These are phyloP conservation scores for Microcebus ravelobensis DNA, from an alignment of 2,113 vertebrate genomes.

Conservation along the genomic window DNA sequence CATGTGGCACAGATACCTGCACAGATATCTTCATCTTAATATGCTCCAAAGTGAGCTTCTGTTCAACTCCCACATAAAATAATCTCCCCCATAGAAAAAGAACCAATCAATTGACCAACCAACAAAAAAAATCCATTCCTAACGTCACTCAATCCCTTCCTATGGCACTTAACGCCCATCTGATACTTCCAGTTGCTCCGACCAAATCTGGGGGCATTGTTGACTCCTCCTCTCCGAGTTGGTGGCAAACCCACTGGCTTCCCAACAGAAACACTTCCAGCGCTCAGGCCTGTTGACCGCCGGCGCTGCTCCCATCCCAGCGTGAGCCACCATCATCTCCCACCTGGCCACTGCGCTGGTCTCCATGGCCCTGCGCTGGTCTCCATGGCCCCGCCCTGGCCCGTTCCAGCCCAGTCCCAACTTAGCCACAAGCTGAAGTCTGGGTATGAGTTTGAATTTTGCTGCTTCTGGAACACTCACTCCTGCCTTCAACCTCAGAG, in stretches of 20 bases:
- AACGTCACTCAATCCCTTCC: neutral
- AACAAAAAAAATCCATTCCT: neutral
- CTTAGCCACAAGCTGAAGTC: too few species aligned
- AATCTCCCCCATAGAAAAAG: fast-evolving
- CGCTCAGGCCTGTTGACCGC: fast-evolving
- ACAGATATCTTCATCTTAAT: neutral
- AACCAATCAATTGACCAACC: neutral
- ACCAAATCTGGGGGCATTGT: neutral
- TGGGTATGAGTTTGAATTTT: neutral
- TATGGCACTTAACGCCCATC: neutral
- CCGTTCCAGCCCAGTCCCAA: neutral
- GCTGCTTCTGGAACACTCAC: neutral
- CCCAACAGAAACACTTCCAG: neutral
- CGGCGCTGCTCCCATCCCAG: neutral
- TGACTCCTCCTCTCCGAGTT: neutral
- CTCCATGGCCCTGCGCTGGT: too few species aligned
- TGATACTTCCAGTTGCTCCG: neutral
- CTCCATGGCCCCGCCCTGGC: fast-evolving
- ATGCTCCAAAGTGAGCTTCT: neutral
- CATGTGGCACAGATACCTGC: neutral
- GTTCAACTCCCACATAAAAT: neutral
- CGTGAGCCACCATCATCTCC: neutral
- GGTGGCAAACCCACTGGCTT: neutral
- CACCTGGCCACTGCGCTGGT: neutral
- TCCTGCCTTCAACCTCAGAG: neutral